Base-by-base conservation (phyloP, 1,140 invertebrate species). In the Cydia splendana region DNA sequence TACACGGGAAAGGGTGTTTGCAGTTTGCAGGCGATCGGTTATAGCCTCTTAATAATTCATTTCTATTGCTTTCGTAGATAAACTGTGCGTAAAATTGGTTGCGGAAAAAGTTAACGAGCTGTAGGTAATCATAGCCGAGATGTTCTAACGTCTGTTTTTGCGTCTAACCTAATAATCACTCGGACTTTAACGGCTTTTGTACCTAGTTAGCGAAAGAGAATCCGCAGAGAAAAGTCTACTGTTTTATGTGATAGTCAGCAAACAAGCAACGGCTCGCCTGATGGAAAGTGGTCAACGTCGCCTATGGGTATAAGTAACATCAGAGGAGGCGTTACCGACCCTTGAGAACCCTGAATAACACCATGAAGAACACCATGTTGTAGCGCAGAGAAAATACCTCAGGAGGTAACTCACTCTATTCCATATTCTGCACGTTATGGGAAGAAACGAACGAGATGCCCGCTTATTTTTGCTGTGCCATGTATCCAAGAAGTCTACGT, bases 1-100 rank as follows among this genome's bases (percentile, higher is more conserved):
- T 89, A 91, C 91, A 91, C 88, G 82, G 78, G 82, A 88, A 89
- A 88, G 88, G 89, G 85, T 90, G 80, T 78, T 84, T 42, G 38
- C 45, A 12, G 45, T 48, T 48, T 82, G 80, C 85, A 83, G 83
- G 85, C 81, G 80, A 85, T 81, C 83, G 81, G 87, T 88, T 91
- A 88, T 91, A 81, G 85, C 80, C 79, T 71, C 84, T 92, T 88
- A 88, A 89, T 91, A 90, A 90, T 92, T 84, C 85, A 91, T 88
- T 89, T 89, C 80, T 84, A 88, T 91, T 81, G 73, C 71, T 78
- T 79, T 77, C 78, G 53, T 80, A 78, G 82, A 88, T 83, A 84
- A 90, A 85, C 82, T 85, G 84, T 69, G 81, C 83, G 85, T 83
- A 83, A 87, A 84, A 88, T 88, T 84, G 81, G 65, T 76, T 30